Evolutionary conservation across 2,797 vertebrate genomes (phyloP).

Genomic region (Percopsis omiscomaycus): DNA sequence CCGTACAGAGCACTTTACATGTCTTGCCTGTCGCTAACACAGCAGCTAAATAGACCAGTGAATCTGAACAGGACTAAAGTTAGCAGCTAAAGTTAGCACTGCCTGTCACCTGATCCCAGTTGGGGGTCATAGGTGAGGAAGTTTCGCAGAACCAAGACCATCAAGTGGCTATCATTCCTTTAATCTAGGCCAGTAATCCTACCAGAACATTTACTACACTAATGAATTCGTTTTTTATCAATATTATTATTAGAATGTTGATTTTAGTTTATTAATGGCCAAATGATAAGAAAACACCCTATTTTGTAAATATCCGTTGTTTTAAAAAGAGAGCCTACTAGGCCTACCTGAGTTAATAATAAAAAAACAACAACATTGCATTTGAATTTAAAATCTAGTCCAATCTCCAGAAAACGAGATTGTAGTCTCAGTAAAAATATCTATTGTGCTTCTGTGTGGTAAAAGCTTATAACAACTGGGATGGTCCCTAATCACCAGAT

Average conservation of each 20-base stretch:
- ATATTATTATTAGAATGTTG: background rate
- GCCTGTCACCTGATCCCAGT: constrained; percentile 62
- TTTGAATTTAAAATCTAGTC: too few species aligned
- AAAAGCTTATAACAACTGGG: background rate
- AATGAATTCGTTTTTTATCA: constrained; percentile 7
- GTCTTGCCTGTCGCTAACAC: constrained; percentile 20
- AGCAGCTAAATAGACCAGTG: constrained; percentile 40
- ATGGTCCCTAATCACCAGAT: background rate
- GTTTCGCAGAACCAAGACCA: constrained; percentile 51
- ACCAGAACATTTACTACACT: constrained; percentile 12
- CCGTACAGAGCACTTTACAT: constrained; percentile 5
- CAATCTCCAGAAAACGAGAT: too few species aligned
- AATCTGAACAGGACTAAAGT: constrained; percentile 55
- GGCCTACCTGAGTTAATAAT: too few species aligned
- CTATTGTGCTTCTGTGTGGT: constrained; percentile 61
- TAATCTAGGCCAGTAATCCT: constrained; percentile 31
- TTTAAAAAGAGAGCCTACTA: too few species aligned
- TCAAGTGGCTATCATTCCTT: constrained; percentile 26
- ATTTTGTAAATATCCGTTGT: too few species aligned
- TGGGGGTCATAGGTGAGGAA: constrained; percentile 60
- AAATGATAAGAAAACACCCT: background rate
- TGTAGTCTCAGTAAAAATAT: constrained; percentile 10
- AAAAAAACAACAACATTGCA: too few species aligned
- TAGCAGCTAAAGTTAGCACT: constrained; percentile 64
- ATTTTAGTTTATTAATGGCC: background rate